Conservation (phyloP, 2,797 vertebrate species). For the Falco concolor region DNA sequence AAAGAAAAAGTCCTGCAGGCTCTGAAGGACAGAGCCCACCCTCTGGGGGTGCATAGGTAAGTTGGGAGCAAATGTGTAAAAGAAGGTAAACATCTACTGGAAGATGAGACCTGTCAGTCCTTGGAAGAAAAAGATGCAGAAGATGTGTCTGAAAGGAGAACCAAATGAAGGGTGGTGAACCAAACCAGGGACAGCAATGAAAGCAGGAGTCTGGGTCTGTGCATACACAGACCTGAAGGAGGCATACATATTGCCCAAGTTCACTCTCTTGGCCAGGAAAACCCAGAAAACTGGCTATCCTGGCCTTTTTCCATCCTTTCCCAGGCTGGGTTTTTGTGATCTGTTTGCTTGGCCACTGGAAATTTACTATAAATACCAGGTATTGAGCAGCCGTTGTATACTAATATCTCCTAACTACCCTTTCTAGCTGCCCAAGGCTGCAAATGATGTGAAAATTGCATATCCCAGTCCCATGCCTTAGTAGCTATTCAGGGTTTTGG, state of each 20-base stretch:
- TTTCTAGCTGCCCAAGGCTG: not conserved
- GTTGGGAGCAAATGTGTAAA: not conserved
- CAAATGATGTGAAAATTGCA: conserved; percentile 56
- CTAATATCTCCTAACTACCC: not conserved
- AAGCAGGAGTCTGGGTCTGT: not conserved
- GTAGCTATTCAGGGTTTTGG: conserved; percentile 23
- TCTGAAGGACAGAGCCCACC: not conserved
- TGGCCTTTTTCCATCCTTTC: conserved; percentile 17
- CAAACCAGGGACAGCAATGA: not conserved
- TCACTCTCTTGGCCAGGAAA: not conserved
- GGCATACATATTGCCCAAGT: not conserved
- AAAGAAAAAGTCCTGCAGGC: not conserved
- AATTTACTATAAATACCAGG: conserved; percentile 47
- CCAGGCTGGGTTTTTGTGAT: not conserved
- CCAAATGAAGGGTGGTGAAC: accelerated
- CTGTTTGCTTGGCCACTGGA: conserved; percentile 10
- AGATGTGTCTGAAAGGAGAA: not conserved
- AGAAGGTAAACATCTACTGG: not conserved
- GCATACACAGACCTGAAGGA: not conserved
- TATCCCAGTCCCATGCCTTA: not conserved
- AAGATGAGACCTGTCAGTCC: not conserved
- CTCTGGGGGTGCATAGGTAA: not conserved
- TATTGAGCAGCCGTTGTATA: not conserved
- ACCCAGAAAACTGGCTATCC: not conserved
- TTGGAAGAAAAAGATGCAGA: not conserved